phyloP scores from a whole-genome alignment of 2,888 invertebrate species.

The Rhabditoides inermis region DNA sequence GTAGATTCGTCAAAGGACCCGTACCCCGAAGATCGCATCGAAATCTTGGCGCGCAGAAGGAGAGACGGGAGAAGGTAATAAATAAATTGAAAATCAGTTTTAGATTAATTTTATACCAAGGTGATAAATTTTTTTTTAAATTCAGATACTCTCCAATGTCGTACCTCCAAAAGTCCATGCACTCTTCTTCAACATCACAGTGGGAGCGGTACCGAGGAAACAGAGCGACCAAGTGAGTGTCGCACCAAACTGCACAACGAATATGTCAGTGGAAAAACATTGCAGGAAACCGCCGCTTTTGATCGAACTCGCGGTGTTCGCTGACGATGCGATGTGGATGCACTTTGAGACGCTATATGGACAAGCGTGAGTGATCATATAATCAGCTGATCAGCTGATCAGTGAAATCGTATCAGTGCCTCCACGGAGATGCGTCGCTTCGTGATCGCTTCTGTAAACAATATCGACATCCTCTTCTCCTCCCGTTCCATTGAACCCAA shows the following conservation, averaged over 20 bases:
- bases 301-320: slow-evolving; percentile 44
- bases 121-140: too few relatives aligned
- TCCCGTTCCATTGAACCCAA: slow-evolving; percentile 39
- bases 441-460: slow-evolving; percentile 46
- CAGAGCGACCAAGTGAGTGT: too few relatives aligned
- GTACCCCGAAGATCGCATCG: slow-evolving; percentile 29
- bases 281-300: not conserved
- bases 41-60: slow-evolving; percentile 4
- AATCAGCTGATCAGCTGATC: too few relatives aligned
- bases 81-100: too few relatives aligned
- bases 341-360: slow-evolving; percentile 37
- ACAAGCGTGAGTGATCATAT: too few relatives aligned
- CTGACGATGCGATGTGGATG: slow-evolving; percentile 45
- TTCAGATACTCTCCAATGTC: too few relatives aligned
- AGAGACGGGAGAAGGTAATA: not conserved
- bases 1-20: slow-evolving; percentile 33
- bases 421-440: slow-evolving; percentile 42
- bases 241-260: slow-evolving; percentile 10
- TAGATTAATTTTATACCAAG: too few relatives aligned
- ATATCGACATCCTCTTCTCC: slow-evolving; percentile 42
- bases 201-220: not conserved
- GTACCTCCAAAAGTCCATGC: too few relatives aligned
- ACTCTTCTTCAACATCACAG: too few relatives aligned
- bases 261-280: not conserved
- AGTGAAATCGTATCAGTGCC: slow-evolving; percentile 22